Evolutionary conservation across 1,140 invertebrate species (phyloP).

Genomic region (Saxidomus purpurata): DNA sequence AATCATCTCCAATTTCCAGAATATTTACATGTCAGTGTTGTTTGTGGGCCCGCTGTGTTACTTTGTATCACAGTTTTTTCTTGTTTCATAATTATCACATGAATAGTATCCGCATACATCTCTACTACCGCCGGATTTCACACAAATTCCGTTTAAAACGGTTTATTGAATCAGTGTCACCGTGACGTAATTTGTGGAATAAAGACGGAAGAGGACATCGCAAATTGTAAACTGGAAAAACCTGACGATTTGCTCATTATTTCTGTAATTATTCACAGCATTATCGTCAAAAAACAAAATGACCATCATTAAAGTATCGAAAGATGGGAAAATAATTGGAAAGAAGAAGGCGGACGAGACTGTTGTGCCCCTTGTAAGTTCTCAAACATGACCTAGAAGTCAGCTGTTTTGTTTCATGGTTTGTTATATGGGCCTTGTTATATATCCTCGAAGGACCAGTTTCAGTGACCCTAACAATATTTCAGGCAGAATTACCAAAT

Average conservation of each 20-base stretch:
- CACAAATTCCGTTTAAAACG: background rate
- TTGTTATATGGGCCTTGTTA: too few relatives aligned
- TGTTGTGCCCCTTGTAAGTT: constrained; percentile 54
- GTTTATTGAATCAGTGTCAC: background rate
- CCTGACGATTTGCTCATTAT: background rate
- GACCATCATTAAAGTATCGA: constrained; percentile 52
- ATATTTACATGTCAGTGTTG: too few relatives aligned
- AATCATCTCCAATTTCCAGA: too few relatives aligned
- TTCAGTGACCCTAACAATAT: too few relatives aligned
- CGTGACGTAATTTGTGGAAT: constrained; percentile 8
- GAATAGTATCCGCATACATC: background rate
- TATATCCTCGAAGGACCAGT: too few relatives aligned
- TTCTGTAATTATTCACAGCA: background rate
- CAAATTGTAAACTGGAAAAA: background rate
- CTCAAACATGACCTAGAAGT: background rate
- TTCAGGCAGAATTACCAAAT: too few relatives aligned
- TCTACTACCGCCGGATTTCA: background rate
- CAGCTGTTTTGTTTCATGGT: background rate
- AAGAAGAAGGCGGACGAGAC: constrained; percentile 61
- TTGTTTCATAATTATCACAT: too few relatives aligned
- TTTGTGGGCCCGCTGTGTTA: too few relatives aligned
- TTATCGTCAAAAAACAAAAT: background rate
- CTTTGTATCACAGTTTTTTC: too few relatives aligned
- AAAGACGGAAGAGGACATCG: background rate
- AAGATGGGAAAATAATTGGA: constrained; percentile 51